A percentile compares a stretch with the other conserved stretches of the same genome.
phyloP scores from a whole-genome alignment of 2,888 invertebrate genomes.

The Noctua comes region DNA sequence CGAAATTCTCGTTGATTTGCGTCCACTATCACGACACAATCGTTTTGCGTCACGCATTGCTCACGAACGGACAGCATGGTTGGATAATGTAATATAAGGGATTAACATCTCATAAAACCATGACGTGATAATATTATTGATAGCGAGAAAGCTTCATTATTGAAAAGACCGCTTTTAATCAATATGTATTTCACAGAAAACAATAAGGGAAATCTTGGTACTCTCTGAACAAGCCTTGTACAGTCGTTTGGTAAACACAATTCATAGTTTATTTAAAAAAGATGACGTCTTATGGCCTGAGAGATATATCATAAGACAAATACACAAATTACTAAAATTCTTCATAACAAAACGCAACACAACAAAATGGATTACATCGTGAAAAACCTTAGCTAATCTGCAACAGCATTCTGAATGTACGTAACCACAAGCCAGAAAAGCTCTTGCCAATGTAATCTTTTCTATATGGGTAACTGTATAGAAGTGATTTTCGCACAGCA shows the following conservation, averaged over 20 bases:
- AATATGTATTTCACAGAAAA: background rate
- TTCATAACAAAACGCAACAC: background rate
- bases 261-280: no score
- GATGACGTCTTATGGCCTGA: no score
- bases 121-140: slow-evolving; percentile 4
- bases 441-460: no score
- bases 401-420: background rate
- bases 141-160: background rate
- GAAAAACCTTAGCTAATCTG: background rate
- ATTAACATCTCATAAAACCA: slow-evolving; percentile 13
- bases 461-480: background rate
- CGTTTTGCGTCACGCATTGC: slow-evolving; percentile 3
- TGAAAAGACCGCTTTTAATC: background rate
- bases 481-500: background rate
- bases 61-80: background rate
- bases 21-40: background rate
- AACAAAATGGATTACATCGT: background rate
- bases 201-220: background rate
- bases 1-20: slow-evolving; percentile 11
- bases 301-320: no score
- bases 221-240: background rate
- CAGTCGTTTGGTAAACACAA: background rate
- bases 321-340: no score
- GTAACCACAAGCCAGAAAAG: background rate
- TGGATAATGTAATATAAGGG: background rate